Base-by-base conservation (phyloP, 2,797 vertebrate species). In the Hippocampus kuda region DNA sequence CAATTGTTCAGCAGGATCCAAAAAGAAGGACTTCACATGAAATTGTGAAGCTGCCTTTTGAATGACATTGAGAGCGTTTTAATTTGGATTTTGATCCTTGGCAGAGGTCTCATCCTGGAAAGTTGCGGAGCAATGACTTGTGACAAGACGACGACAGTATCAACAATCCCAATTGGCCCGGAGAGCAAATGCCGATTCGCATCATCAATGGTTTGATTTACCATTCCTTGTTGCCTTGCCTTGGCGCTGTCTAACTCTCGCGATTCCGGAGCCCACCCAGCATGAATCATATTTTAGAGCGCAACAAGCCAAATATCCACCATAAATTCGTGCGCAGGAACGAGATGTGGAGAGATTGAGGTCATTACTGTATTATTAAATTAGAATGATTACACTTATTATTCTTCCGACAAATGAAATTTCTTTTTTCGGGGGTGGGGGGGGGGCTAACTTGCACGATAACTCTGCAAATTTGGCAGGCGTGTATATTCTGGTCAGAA, bases 341-440 rank as follows among this genome's bases (percentile, higher is more conserved):
- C 8, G 63, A 16, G 69, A 81, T 72, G 68, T 67, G 70, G 72
- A 72, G 69, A 69, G 26, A 69, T 65, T 79, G 76, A 83, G 67
- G 70, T 79, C 77, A 82, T 60, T 34, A 60, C 54, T 26, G 54
- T 57, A 27, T 60, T 16, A 60, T 34, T 60, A 60, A 5, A 18
- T 34, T 16, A 3, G 13, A 60, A 30, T 30, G 3, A 1, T 60
- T 59, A 9, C 56, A 16, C 10, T 60, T 60, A 60, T 60, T 34
- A 18, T 34, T 34, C 13, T 60, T 60, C 2, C 57, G 27, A 20
- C 26, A 16, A 34, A 10, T 60, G 18, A 3, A 56, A 8, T 7
- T 49, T 56, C 22, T 9, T 56, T 53, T n/a, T 24, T 24, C 4
- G 9, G 3, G 30, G 30, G 1, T 30, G 30, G 22, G 53, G 22